phyloP scores from a whole-genome alignment of 2,888 invertebrate species.

The Fissipunctia ypsillon region DNA sequence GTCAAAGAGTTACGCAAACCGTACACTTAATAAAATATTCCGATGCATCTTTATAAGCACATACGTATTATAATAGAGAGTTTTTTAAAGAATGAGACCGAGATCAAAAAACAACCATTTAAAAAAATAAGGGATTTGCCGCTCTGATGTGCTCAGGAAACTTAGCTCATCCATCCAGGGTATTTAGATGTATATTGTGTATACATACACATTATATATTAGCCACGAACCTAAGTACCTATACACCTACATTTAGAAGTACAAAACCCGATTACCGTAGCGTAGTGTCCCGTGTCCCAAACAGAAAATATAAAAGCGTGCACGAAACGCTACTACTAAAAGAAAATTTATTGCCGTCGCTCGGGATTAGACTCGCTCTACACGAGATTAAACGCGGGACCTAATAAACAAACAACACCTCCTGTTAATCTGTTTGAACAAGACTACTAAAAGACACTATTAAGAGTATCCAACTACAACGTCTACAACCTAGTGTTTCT shows the following conservation, averaged over 20 bases:
- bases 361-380: conserved; percentile 35
- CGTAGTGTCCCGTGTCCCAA: neutral
- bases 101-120: neutral
- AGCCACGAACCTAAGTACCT: neutral
- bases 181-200: neutral
- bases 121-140: neutral
- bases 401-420: conserved; percentile 60
- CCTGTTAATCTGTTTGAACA: conserved; percentile 36
- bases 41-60: neutral
- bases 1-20: neutral
- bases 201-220: neutral
- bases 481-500: neutral
- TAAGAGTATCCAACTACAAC: neutral
- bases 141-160: neutral
- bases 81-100: neutral
- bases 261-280: conserved; percentile 28
- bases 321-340: conserved; percentile 33
- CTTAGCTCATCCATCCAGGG: neutral
- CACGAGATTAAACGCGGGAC: conserved; percentile 50
- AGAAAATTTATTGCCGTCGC: conserved; percentile 52
- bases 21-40: neutral
- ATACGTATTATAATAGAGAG: neutral
- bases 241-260: neutral
- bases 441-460: conserved; percentile 1
- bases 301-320: conserved; percentile 28